Evolutionary conservation across 2,113 vertebrate genomes (phyloP), one percentile per base, ranked within the genome.

Genomic region (Tetrax tetrax): DNA sequence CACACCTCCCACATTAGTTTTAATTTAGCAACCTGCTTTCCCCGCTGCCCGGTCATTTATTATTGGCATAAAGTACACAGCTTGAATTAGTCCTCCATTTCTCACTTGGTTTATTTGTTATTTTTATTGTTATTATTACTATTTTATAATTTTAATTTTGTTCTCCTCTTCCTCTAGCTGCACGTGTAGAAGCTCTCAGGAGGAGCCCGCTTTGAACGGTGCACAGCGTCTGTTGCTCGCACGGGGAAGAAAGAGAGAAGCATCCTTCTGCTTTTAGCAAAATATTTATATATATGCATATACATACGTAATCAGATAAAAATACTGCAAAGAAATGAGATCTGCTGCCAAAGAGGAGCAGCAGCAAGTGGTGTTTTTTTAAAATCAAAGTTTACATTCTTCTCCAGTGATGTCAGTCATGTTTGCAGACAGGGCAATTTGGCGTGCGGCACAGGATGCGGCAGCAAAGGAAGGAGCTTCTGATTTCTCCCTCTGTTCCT

Each of bases 21-120:
- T 97, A 96, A 97, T 98, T 97, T 97, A 96, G 83, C 91, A 87
- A 61, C 72, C 41, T 29, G 66, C 91, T 95, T 95, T 96, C 82
- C 93, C 89, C 89, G 88, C 88, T 64, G 66, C 92, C 61, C 57
- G 95, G 95, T 97, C 97, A 97, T 97, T 97, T 97, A 97, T 97
- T 98, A 97, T 82, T 93, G 81, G 87, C 97, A 95, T 28, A 91
- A 96, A 97, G 95, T 96, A 96, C 96, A 94, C 69, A 88, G 80
- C 61, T 97, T 90, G 95, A 97, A 96, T 95, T 90, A 96, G 95
- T 93, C 93, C 83, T 87, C 93, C 27, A 61, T 96, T 97, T 97
- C 91, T 96, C 94, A 87, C 74, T 78, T 17, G 1, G 82, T 7
- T 54, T 97, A 87, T 97, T 98, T 97, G 83, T 97, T 97, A 91